Base-by-base conservation (phyloP, 1,140 invertebrate genomes). In the Probaryconus sp. region DNA sequence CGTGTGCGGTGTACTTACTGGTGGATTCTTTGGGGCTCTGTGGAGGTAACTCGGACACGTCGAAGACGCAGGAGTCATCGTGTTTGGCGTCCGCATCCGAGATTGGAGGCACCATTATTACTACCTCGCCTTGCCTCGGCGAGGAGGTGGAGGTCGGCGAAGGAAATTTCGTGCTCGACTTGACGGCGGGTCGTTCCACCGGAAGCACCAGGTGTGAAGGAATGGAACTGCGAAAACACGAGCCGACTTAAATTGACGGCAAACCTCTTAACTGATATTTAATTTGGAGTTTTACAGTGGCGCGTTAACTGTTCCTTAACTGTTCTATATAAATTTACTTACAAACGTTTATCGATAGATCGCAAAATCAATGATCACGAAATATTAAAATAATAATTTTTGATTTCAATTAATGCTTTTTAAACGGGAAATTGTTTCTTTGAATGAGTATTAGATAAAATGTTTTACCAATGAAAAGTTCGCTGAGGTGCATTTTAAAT, bases 101-200 rank as follows among this genome's bases (percentile, higher is more conserved):
- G 18, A 84, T 71, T 45, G 88, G 85, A 76, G 90, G 90, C 69
- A 91, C 89, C 72, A 90, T 89, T 81, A 91, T 91, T 30, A 91
- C 88, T 67, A 91, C 89, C 81, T 90, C 90, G 72, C 89, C 89
- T 64, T 89, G 88, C 67, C 88, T 85, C 2, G 85, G 83, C 61
- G 48, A 38, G 61, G 65, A 18, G 47, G 51, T 56, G 48, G 65
- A 42, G 21, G 43, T 58, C 14, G 61, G 20, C 30, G 60, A 55
- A 31, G 47, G 9, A 60, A 53, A 65, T 64, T 55, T 63, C 50
- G 42, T 47, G 26, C 70, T 55, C 55, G 76, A 50, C 51, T 58
- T 53, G 21, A 28, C 53, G 60, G 53, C 16, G 33, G 61, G 56
- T 51, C 68, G 67, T 67, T 80, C 80, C 64, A 76, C 76, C 50